Base-by-base conservation (phyloP, 2,888 invertebrate genomes). In the Branchipolynoe longqiensis region DNA sequence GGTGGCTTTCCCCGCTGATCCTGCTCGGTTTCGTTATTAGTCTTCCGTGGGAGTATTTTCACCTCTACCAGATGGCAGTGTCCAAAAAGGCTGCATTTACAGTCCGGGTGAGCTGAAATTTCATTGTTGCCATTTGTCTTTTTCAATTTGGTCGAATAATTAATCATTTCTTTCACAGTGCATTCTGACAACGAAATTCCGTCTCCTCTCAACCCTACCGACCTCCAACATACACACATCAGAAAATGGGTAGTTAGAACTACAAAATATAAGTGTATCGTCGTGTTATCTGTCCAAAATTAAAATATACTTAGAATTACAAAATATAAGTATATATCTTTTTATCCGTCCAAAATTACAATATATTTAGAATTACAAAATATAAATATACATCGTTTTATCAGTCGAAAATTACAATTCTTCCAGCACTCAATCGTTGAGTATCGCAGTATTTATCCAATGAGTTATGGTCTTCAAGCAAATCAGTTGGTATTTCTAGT, bases 11-110 rank as follows among this genome's bases (percentile, higher is more conserved):
- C 33, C 31, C 2, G 6, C 36, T 54, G n/a, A 22, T 83, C 82
- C 38, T 84, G 64, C 58, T 28, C 36, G 86, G 33, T 56, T 88
- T 85, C 18, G 87, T 25, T 83, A 22, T 91, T 12, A 92, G 92
- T 78, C 87, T 92, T 25, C 91, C 91, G 0, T 92, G 92, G 91
- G 92, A 92, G 89, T 92, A 91, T 89, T 86, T 91, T 1, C 86
- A 91, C 6, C 87, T 92, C 22, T 92, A 92, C 74, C 91, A 92
- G 86, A 87, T 86, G 14, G 90, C 90, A 84, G 88, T 91, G 3
- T 91, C 92, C 25, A 89, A 90, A 59, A 90, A 90, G 85, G 90
- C 90, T 8, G 87, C 91, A n/a, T 83, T 88, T 6, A 87, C 88
- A 83, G 83, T 88, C 40, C 74, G 64, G 25, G 91, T 91, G 88